A percentile compares a stretch with the other conserved stretches of the same genome.
Evolutionary conservation across 53 echinoderm and acorn worm species (phyloP).

Genomic region (Temnopleurus reevesii): DNA sequence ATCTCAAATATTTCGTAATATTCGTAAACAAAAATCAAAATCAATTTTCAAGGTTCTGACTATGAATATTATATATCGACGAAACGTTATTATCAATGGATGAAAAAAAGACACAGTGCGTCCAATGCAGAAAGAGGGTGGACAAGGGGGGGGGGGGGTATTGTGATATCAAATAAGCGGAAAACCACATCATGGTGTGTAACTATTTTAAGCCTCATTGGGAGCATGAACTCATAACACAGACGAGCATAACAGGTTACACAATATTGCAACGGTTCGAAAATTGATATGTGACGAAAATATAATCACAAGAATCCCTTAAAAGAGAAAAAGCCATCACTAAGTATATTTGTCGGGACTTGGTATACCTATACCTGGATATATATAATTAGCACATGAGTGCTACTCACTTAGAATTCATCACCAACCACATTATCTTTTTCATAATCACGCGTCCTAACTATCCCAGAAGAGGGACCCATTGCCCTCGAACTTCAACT

Average conservation of each 20-base stretch:
- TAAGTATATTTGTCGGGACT: not conserved
- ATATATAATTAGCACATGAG: not conserved
- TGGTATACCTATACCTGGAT: not conserved
- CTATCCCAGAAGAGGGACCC: not conserved
- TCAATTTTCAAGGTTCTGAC: not conserved
- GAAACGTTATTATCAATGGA: too few relatives aligned
- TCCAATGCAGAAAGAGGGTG: not conserved
- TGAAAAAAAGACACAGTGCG: too few relatives aligned
- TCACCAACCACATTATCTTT: not conserved
- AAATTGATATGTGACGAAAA: not conserved
- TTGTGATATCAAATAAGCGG: not conserved
- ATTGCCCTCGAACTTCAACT: not conserved
- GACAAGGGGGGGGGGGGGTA: not conserved
- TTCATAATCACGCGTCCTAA: slow-evolving; percentile 7
- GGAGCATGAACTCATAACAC: not conserved
- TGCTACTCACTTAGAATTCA: not conserved
- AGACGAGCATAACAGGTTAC: not conserved
- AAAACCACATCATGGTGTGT: not conserved
- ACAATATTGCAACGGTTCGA: not conserved
- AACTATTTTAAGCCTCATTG: not conserved
- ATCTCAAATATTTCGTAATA: too few relatives aligned
- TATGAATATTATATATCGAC: too few relatives aligned
- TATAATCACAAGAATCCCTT: not conserved
- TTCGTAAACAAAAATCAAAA: not conserved
- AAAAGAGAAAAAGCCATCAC: not conserved